Evolutionary conservation across 2,888 invertebrate species (phyloP), one percentile per base, ranked within the genome.

Genomic region (Athalia cordata): DNA sequence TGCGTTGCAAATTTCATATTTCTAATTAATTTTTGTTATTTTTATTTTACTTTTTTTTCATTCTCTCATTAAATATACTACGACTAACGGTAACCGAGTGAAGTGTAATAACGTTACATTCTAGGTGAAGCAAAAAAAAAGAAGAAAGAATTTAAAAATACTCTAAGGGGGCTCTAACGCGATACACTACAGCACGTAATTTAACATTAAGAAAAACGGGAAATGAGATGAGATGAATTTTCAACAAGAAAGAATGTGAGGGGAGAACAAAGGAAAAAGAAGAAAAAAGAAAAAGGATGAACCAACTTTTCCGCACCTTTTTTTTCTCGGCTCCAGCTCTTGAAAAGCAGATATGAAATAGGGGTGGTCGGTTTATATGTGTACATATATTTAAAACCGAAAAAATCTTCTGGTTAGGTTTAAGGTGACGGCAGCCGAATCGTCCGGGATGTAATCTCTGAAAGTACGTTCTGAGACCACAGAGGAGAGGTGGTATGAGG

Each of bases 391-490:
- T 29, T 29, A 2, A 29, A 29, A 29, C 29, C 29, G 29, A 29
- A 29, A 29, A 29, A 29, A 29, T 29, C 29, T 29, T 29, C 29
- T 29, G 29, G 29, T 29, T 29, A 29, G 29, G 29, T 29, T 29
- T 5, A 5, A 68, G 52, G 50, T 52, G 50, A 68, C 52, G 68
- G 55, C 8, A 55, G 52, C 29, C 47, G 68, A 68, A 68, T 68
- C 52, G 68, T 55, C 68, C 68, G 43, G 15, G 68, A 68, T 68
- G 68, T 68, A 68, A 68, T 68, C 55, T 68, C 15, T 55, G 68
- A 68, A 68, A 68, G 68, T 68, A 68, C 68, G 52, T 68, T 68
- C 68, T 66, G n/a, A 13, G 29, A 29, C 29, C 29, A 29, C 29
- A 29, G 29, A 29, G 29, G 29, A 29, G 29, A 29, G 5, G 5